A percentile compares a stretch with the other conserved stretches of the same genome.
Conservation (phyloP, 2,113 vertebrate species). For the Pseudorhombus dupliciocellatus region DNA sequence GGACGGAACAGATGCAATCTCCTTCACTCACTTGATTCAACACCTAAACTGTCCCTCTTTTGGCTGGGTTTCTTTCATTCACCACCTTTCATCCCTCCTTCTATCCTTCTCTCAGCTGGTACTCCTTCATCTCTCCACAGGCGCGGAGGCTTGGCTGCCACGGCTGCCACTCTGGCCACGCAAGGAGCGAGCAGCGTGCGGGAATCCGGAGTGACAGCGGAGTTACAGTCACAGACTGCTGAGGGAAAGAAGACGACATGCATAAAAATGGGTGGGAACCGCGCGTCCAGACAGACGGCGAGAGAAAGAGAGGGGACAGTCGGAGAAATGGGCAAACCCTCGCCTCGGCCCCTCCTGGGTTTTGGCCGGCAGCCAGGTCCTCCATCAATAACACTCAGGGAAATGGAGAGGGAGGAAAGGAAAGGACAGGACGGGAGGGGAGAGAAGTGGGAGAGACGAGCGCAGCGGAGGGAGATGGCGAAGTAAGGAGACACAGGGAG, state of each 20-base stretch:
- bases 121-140: conserved; percentile 18
- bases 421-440: conserved; percentile 11
- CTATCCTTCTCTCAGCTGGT: conserved; percentile 1
- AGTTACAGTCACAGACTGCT: conserved; percentile 44
- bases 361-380: conserved; percentile 67
- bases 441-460: conserved; percentile 20
- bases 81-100: not conserved
- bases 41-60: conserved; percentile 15
- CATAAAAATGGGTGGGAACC: conserved; percentile 30
- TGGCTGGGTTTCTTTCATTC: not conserved
- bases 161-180: conserved; percentile 39
- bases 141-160: conserved; percentile 26
- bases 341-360: conserved; percentile 48
- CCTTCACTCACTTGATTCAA: conserved; percentile 8
- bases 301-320: conserved; percentile 40
- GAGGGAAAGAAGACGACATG: conserved; percentile 36
- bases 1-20: conserved; percentile 36
- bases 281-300: conserved; percentile 32
- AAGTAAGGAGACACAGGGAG: conserved; percentile 30
- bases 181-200: conserved; percentile 26
- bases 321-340: conserved; percentile 42
- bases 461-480: conserved; percentile 16
- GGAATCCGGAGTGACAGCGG: conserved; percentile 52
- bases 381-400: conserved; percentile 74
- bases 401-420: conserved; percentile 63